Base-by-base conservation (phyloP, 2,797 vertebrate genomes). In the Spondyliosoma cantharus region DNA sequence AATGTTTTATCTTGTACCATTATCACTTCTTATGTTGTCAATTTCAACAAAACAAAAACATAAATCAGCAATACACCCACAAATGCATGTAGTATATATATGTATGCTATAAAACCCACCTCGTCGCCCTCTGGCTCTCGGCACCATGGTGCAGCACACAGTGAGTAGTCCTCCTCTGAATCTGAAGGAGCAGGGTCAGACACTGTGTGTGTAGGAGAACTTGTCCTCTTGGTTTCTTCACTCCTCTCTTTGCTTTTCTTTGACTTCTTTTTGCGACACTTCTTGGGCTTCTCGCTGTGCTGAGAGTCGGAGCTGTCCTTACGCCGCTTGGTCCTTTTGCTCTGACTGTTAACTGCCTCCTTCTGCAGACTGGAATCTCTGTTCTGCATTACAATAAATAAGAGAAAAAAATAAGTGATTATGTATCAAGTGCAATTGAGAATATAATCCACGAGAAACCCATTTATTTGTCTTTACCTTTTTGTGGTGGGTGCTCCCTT, bases 101-200 rank as follows among this genome's bases (percentile, higher is more conserved):
- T 2, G 3, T 9, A 61, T 19, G 24, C 45, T 53, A 12, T 54
- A 63, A 86, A 65, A 92, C 95, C 82, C 70, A 99, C 98, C 97
- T 99, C 97, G 32, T 99, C 97, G 24, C 97, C 97, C 94, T 97
- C 97, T 6, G 98, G 98, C 92, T 98, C 97, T 86, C 97, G 93
- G 90, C 98, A 99, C 84, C 94, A 97, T 7, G 94, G 95, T 52
- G 98, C 98, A 3, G 98, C 97, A 86, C 98, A 99, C 94, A 99
- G 91, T 25, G 97, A 97, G 85, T 96, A 96, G 78, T 99, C 98
- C 57, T 99, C 97, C 87, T 97, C 97, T 0, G 98, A 98, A 77
- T 97, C 97, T 78, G 97, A 98, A 48, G 93, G 95, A 0, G 96
- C 94, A 14, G 84, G 84, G 52, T 98, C 96, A 15, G 96, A 97